These are phyloP conservation scores for Pogonus chalceus DNA, from an alignment of 1,140 invertebrate species.

Conservation along the genomic window DNA sequence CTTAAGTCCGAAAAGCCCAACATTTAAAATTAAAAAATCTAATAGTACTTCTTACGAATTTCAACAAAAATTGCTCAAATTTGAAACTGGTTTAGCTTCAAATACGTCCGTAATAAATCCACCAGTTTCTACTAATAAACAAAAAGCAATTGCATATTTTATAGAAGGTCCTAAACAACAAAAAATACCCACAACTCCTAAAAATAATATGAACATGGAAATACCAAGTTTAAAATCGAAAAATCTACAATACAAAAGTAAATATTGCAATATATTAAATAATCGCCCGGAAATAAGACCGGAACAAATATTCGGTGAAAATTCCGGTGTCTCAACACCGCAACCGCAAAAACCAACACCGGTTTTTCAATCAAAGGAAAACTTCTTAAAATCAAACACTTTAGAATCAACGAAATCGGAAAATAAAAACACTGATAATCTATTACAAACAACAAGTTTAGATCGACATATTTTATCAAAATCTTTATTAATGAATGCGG, in stretches of 20 bases:
- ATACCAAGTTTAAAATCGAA: slow-evolving; percentile 42
- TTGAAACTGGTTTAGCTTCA: slow-evolving; percentile 26
- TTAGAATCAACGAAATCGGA: slow-evolving; percentile 39
- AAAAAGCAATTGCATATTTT: slow-evolving; percentile 45
- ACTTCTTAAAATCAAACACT: slow-evolving; percentile 28
- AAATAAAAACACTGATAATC: slow-evolving; percentile 40
- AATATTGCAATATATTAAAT: slow-evolving; percentile 33
- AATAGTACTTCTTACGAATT: slow-evolving; percentile 31
- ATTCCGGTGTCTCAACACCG: background rate
- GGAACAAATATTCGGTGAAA: slow-evolving; percentile 24
- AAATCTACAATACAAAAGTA: slow-evolving; percentile 43
- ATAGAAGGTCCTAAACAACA: slow-evolving; percentile 35
- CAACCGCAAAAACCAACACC: slow-evolving; percentile 32
- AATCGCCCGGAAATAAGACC: slow-evolving; percentile 31
- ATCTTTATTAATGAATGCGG: slow-evolving; percentile 23
- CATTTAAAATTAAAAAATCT: slow-evolving; percentile 16
- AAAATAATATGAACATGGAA: slow-evolving; percentile 27
- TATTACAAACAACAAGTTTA: slow-evolving; percentile 38
- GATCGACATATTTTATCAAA: slow-evolving; percentile 40
- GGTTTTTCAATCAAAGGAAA: slow-evolving; percentile 28
- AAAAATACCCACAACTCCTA: background rate
- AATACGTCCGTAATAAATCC: slow-evolving; percentile 19
- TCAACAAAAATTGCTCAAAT: slow-evolving; percentile 31
- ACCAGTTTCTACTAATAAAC: slow-evolving; percentile 13
- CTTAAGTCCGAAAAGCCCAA: background rate